Percentiles rank a stretch among this genome's conserved stretches.
phyloP scores from a whole-genome alignment of 1,140 invertebrate species.

The Drosophila pseudoobscura region DNA sequence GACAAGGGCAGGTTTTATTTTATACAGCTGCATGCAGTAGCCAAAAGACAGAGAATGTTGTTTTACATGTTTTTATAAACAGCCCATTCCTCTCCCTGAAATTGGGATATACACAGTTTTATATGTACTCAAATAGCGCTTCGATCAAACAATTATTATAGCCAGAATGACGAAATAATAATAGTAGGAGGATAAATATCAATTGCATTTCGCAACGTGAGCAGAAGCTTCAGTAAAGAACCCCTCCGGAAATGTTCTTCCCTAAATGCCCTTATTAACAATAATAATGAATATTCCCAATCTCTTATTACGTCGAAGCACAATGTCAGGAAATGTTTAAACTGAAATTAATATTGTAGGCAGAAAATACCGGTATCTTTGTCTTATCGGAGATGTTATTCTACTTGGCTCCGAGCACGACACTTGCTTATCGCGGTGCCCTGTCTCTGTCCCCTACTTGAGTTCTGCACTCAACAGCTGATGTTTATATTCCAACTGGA shows the following conservation, averaged over 20 bases:
- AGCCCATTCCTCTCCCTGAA: no score
- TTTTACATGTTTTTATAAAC: no score
- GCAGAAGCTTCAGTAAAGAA: no score
- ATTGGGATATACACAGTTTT: no score
- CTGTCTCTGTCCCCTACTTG: no score
- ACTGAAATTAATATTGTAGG: slow-evolving; percentile 13
- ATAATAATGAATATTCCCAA: neutral
- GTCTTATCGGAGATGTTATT: slow-evolving; percentile 37
- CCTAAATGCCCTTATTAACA: neutral
- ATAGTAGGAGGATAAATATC: no score
- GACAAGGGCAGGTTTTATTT: no score
- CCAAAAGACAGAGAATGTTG: no score
- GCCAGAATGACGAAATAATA: no score
- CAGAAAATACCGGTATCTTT: slow-evolving; percentile 21
- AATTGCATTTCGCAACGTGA: slow-evolving; percentile 4
- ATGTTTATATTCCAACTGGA: slow-evolving; percentile 4
- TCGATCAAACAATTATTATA: no score
- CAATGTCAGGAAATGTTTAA: neutral
- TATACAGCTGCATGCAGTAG: no score
- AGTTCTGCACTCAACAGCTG: slow-evolving; percentile 10
- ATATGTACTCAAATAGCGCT: no score
- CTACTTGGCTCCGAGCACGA: slow-evolving; percentile 2
- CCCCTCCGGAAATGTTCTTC: slow-evolving; percentile 9
- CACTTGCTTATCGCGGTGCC: slow-evolving; percentile 19
- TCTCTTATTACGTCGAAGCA: slow-evolving; percentile 15